Evolutionary conservation across 2,888 invertebrate genomes (phyloP).

Genomic region (Zootermopsis nevadensis): DNA sequence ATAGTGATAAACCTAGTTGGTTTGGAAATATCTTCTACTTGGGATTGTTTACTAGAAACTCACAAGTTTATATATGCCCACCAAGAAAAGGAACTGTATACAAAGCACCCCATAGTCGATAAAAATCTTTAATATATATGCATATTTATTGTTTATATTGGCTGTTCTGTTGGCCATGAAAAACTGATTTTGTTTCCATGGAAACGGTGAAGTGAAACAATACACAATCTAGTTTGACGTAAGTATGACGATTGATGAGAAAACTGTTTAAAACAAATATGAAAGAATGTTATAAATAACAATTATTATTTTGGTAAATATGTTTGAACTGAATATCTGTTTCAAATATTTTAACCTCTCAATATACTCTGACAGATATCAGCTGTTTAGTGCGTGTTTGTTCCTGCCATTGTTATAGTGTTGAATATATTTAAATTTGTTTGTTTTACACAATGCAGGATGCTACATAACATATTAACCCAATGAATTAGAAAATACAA

Average conservation of each 20-base stretch:
- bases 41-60: no score
- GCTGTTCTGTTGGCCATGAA: no score
- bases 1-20: no score
- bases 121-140: no score
- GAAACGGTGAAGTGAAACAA: no score
- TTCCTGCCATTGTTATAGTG: slow-evolving; percentile 47
- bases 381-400: slow-evolving; percentile 50
- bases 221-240: no score
- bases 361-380: slow-evolving; percentile 44
- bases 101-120: no score
- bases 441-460: slow-evolving; percentile 17
- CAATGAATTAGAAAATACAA: neutral
- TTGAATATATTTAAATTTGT: slow-evolving; percentile 5
- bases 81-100: no score
- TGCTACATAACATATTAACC: neutral
- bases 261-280: neutral
- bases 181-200: no score
- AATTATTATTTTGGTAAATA: neutral
- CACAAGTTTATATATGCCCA: no score
- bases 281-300: neutral
- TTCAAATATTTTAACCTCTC: neutral
- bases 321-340: neutral
- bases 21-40: no score
- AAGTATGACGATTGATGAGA: neutral
- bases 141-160: no score